Base-by-base conservation (phyloP, 2,113 vertebrate species). In the Isurus oxyrinchus region DNA sequence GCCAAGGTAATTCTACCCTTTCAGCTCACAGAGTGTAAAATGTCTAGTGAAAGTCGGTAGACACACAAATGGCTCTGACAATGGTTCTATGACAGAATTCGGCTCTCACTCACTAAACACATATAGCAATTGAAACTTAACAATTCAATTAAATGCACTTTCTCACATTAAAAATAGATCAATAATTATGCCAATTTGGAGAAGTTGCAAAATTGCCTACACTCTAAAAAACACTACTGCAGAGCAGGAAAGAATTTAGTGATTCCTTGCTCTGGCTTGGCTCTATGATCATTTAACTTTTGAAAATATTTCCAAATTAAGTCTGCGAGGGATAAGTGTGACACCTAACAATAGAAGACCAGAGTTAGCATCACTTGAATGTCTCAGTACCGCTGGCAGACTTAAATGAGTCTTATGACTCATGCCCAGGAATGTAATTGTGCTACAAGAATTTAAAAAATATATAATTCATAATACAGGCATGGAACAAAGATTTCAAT, bases 371-470 rank as follows among this genome's bases (percentile, higher is more conserved):
- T 55, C 4, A 53, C 19, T 95, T 95, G 67, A 95, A 55, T 72
- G 88, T 59, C 88, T 91, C 16, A 21, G 88, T 59, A 59, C n/a
- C 59, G 49, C 94, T 35, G 53, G 67, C 94, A 94, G 59, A 21
- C 59, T 35, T 35, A 72, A 95, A 72, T 95, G 44, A 95, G 67
- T 44, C 49, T 31, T 55, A 35, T 95, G 94, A 76, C 94, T 95
- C 94, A 72, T 95, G 88, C 63, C 23, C 49, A 72, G 66, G 49
- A 95, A 95, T 95, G 94, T 72, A 95, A 95, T 95, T 95, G 94
- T 95, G 94, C 49, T 95, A 55, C 10, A 95, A 72, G 67, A 72
- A 76, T 95, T 55, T 31, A 23, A 16, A 6, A 53, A 76, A 95
- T 55, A 76, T 95, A 14, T 95, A 72, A 76, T 76, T 76, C 49